Conservation (phyloP, 2,888 invertebrate genomes). For the Seladonia tumulorum region DNA sequence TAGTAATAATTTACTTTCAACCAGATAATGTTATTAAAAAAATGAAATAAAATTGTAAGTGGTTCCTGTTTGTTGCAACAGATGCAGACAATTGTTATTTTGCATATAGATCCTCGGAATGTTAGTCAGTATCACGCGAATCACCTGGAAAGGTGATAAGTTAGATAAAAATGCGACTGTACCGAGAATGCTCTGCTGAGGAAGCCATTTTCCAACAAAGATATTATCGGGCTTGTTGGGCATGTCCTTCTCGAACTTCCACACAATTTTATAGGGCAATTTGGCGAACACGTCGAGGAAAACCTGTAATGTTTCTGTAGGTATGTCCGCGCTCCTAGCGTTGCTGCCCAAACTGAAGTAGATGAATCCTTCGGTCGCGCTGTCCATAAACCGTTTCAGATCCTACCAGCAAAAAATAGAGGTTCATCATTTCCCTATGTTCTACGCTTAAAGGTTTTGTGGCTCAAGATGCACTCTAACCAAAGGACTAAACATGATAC, state of each 20-base stretch:
- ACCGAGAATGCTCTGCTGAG: conserved; percentile 72
- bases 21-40: not conserved
- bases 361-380: conserved; percentile 70
- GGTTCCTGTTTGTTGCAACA: not conserved
- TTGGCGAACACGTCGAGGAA: conserved; percentile 66
- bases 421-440: not conserved
- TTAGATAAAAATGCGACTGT: not conserved
- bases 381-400: conserved; percentile 63
- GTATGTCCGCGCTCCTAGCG: conserved; percentile 53
- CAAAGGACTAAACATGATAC: no score
- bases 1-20: no score
- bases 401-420: conserved; percentile 47
- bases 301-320: conserved; percentile 31
- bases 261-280: conserved; percentile 69
- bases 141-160: not conserved
- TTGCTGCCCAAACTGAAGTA: conserved; percentile 72
- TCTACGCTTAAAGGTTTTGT: no score
- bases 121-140: not conserved
- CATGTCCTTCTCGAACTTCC: conserved; percentile 68
- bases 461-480: no score
- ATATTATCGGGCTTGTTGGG: conserved; percentile 61
- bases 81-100: not conserved
- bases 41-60: not conserved
- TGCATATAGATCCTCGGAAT: no score
- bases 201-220: conserved; percentile 65